Evolutionary conservation across 2,888 invertebrate species (phyloP).

Genomic region (Cerceris rybyensis): DNA sequence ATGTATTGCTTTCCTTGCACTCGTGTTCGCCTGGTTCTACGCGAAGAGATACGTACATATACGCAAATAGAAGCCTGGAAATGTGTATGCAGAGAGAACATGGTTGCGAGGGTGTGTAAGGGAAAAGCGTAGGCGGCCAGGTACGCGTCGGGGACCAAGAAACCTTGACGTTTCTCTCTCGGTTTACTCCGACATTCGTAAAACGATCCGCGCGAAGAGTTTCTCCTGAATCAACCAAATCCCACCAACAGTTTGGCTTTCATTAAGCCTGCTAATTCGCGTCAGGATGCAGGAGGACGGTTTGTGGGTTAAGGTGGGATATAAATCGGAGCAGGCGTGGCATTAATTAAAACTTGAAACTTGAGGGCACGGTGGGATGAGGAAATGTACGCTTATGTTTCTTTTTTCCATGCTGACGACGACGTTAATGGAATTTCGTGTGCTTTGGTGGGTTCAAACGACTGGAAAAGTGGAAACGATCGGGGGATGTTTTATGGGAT

Average conservation of each 20-base stretch:
- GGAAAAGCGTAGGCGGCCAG: not conserved
- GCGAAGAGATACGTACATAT: not conserved
- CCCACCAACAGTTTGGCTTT: conserved; percentile 35
- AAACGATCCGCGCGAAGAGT: conserved; percentile 28
- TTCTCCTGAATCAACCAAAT: conserved; percentile 33
- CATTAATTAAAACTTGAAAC: conserved; percentile 5
- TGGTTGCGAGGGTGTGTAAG: conserved; percentile 3
- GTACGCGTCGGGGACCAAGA: not conserved
- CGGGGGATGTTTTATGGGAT: no score
- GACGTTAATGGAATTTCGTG: not conserved
- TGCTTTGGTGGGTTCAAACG: not conserved
- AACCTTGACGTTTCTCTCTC: conserved; percentile 18
- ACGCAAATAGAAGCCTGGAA: not conserved
- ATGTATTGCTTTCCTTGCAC: conserved; percentile 31
- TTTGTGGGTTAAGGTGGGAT: conserved; percentile 6
- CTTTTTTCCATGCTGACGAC: not conserved
- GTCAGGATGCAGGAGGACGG: not conserved
- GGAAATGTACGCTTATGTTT: not conserved
- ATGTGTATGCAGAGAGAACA: not conserved
- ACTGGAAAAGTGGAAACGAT: no score
- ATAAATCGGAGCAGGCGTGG: not conserved
- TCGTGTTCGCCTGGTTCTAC: not conserved
- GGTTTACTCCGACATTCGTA: conserved; percentile 28
- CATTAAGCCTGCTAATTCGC: conserved; percentile 31
- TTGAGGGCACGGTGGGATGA: not conserved